Evolutionary conservation across 2,888 invertebrate species (phyloP), one percentile per base, ranked within the genome.

Genomic region (Rhagonycha lutea): DNA sequence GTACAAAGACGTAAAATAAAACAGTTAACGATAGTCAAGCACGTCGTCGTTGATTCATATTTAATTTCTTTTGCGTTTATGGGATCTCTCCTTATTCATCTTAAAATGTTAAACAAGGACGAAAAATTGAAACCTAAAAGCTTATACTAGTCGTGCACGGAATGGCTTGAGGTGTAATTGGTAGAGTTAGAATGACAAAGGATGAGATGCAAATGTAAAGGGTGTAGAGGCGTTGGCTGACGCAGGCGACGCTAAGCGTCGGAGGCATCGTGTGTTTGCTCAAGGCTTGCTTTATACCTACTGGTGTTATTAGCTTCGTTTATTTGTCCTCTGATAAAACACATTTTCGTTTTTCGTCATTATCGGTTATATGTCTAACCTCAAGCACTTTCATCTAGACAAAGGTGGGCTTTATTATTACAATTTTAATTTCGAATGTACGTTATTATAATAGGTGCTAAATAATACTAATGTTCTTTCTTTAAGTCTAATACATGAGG

Each of bases 251-350:
- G 81, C 79, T 81, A 79, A 81, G 77, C 79, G 80, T 81, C 80
- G 79, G 81, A 77, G 78, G 81, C 80, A 79, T 81, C 82, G 82
- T 81, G 79, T 82, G 82, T 79, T 82, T 77, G 82, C 82, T 82
- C 82, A 80, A 78, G 80, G 83, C 82, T 82, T 82, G 81, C 82
- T 81, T 83, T 83, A 81, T 81, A 83, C 82, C 82, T 81, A 65
- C 63, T 65, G 63, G 63, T 74, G 80, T 82, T 82, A 85, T 85
- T 85, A 83, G 84, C 85, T 85, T 85, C 85, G 84, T 85, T 85
- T 85, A 85, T 83, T 80, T 84, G 83, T 79, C 79, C 80, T 81
- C 80, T 83, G 83, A 83, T 83, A 82, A 81, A 81, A 81, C 82
- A 81, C 81, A 81, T 79, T 79, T 81, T 73, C 73, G 71, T 76